Evolutionary conservation across 2,113 vertebrate genomes (phyloP), one percentile per base, ranked within the genome.

Genomic region (Hemibagrus wyckioides): DNA sequence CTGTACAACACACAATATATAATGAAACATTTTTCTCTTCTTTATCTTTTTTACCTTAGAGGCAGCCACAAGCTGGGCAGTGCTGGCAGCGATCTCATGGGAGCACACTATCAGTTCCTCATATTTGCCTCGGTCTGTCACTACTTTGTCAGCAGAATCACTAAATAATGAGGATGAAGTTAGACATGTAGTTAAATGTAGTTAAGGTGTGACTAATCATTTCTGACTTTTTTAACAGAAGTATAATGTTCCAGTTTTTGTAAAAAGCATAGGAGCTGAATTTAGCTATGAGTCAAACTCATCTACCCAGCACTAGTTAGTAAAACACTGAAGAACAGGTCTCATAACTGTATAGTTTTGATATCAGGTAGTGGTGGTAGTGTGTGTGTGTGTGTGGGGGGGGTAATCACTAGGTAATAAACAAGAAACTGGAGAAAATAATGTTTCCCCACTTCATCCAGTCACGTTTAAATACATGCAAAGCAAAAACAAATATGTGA

Each of bases 81-180:
- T 99, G 94, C 98, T 99, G 17, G 95, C 98, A 0, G 97, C 98
- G 0, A 99, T 99, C 94, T 99, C 98, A 11, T 96, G 97, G 0
- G 98, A 99, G 63, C 97, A 99, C 33, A 97, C 98, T 91, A 99
- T 97, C 65, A 99, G 95, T 91, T 99, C 97, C 94, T 99, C 98
- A 0, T 99, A 99, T 0, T 96, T 97, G 7, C 98, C 98, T 13
- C 92, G 93, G 57, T 97, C 97, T 82, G 96, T 95, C 19, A 97
- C 96, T 13, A 98, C 96, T 76, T 96, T 94, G 89, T 99, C 98
- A 0, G 98, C 97, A 0, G 98, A 98, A 0, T 98, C 98, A 0
- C 98, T 99, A 90, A 41, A 15, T 57, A 33, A 87, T 17, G 82
- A 48, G 4, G 36, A 79, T 41, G 41, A 76, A 84, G 30, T 85